Evolutionary conservation across 2,113 vertebrate species (phyloP), one percentile per base, ranked within the genome.

Genomic region (Antechinus flavipes): DNA sequence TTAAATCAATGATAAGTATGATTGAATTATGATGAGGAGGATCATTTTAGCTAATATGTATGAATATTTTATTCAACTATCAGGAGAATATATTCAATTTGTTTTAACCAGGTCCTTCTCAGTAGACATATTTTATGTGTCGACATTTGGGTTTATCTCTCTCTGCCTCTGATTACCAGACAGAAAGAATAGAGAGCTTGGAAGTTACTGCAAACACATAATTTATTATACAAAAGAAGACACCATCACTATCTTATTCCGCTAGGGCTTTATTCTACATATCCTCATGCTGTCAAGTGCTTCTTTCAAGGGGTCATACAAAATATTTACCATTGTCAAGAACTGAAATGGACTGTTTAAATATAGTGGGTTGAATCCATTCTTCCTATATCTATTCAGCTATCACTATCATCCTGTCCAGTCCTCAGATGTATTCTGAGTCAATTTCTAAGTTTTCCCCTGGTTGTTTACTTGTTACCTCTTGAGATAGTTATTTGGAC

Each of bases 401-500:
- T 76, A 53, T 42, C 5, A 90, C 61, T 9, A 76, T 94, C 58
- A 89, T 91, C 49, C 94, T 89, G n/a, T 14, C 42, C 30, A 30
- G 50, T 95, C 89, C 54, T 84, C n/a, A 92, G 94, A 95, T 53
- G 93, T 46, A 53, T 49, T 94, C 11, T 0, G 46, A 93, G n/a
- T 92, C 91, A 10, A 68, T 93, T 52, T 90, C 24, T 3, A 27
- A 47, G 53, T 30, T 96, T 93, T 95, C 89, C 22, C 89, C 47
- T 10, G 52, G 8, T 25, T 90, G 30, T 14, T 8, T 90, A 10
- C 56, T 93, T 94, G 14, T 76, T 94, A 91, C 42, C 96, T 93
- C 96, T 23, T 93, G 55, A 92, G 90, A 53, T 93, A 61, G 53
- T 91, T 90, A 61, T 89, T 92, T 93, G 54, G 91, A 46, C 92